These are phyloP conservation scores for Orientallactaga sibirica DNA, from an alignment of 2,797 vertebrate genomes.

Conservation along the genomic window DNA sequence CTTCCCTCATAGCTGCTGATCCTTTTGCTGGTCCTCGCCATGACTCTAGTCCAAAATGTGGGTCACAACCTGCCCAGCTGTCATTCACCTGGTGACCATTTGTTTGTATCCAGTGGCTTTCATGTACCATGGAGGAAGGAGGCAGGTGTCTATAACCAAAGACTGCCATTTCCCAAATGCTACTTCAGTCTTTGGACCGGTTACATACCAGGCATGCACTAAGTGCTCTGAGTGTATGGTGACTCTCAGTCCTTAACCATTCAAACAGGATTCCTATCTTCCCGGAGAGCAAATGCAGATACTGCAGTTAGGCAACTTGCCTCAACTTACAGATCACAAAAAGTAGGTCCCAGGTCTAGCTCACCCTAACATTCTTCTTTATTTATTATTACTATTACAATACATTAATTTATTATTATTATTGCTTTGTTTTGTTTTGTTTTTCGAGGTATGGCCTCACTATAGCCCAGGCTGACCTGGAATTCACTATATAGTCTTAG, in stretches of 20 bases:
- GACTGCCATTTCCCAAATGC: slow-evolving; percentile 40
- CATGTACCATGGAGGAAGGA: neutral
- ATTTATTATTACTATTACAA: neutral
- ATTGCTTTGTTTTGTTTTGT: no score
- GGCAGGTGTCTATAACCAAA: slow-evolving; percentile 38
- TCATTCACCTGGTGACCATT: slow-evolving; percentile 64
- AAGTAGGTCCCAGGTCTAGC: neutral
- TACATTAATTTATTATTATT: no score
- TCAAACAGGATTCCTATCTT: neutral
- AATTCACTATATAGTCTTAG: no score
- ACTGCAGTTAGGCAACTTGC: neutral
- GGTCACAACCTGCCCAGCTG: slow-evolving; percentile 22
- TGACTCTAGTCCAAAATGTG: neutral
- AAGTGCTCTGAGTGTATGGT: neutral
- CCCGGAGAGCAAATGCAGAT: neutral
- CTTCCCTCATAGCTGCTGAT: neutral
- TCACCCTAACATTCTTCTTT: neutral
- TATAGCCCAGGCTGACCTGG: no score
- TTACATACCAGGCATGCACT: neutral
- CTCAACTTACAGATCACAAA: slow-evolving; percentile 22
- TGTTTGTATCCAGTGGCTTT: slow-evolving; percentile 12
- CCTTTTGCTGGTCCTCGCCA: neutral
- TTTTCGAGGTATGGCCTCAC: no score
- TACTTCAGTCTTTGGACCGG: neutral
- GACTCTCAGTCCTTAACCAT: neutral